Conservation (phyloP, 2,797 vertebrate species). For the Argentina silus region DNA sequence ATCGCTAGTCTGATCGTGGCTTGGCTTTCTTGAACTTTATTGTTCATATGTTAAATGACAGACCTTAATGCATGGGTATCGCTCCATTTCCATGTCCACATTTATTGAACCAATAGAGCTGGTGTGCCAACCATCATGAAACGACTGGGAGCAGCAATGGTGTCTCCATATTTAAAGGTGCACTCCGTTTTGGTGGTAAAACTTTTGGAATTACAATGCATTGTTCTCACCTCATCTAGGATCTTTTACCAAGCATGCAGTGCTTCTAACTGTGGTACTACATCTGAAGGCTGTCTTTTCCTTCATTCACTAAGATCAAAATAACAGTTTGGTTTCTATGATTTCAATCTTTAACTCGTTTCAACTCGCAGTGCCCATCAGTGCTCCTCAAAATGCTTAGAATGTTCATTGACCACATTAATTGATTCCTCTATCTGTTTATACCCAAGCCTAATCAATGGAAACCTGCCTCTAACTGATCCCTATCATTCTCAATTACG, state of each 20-base stretch:
- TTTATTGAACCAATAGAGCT: too few relatives aligned
- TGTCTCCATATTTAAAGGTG: too few relatives aligned
- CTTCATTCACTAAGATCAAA: not conserved
- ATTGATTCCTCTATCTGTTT: slow-evolving; percentile 63
- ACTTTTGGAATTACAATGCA: not conserved
- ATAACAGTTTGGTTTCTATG: not conserved
- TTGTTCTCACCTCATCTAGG: not conserved
- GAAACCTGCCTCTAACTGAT: slow-evolving; percentile 64
- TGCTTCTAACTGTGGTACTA: not conserved
- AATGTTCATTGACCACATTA: slow-evolving; percentile 56
- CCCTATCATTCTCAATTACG: slow-evolving; percentile 71
- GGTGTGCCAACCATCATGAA: too few relatives aligned
- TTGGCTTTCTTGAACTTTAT: not conserved
- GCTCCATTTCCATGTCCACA: not conserved
- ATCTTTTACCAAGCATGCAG: not conserved
- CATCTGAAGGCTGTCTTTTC: not conserved
- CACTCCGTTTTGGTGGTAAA: too few relatives aligned
- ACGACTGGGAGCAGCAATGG: too few relatives aligned
- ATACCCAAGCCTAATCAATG: slow-evolving; percentile 67
- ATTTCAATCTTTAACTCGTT: not conserved
- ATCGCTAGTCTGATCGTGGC: not conserved
- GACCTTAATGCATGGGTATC: not conserved
- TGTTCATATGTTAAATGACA: not conserved
- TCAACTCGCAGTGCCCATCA: slow-evolving; percentile 17
- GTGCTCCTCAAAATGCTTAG: slow-evolving; percentile 56